These are phyloP conservation scores for Clarias gariepinus DNA, from an alignment of 2,113 vertebrate species.

Conservation along the genomic window DNA sequence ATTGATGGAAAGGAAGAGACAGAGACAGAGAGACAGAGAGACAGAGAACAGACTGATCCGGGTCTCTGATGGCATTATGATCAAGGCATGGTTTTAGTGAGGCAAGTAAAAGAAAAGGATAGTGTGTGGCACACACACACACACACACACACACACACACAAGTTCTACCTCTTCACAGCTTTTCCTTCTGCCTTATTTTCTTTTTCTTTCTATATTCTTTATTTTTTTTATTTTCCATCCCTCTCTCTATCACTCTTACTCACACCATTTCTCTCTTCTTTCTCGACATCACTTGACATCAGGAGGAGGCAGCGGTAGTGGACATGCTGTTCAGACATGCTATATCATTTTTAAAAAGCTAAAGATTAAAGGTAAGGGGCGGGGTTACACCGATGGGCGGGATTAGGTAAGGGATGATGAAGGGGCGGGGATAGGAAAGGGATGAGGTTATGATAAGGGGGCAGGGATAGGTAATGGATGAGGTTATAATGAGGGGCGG, in stretches of 20 bases:
- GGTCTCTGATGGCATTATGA: constrained; percentile 42
- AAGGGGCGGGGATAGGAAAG: neutral
- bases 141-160: neutral
- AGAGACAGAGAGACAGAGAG: too few relatives aligned
- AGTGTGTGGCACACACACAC: neutral
- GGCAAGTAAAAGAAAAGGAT: neutral
- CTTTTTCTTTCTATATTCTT: neutral
- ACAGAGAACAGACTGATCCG: constrained; percentile 12
- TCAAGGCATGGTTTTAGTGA: constrained; percentile 19
- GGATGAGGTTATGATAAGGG: neutral
- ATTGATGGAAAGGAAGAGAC: neutral
- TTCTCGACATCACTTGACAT: neutral
- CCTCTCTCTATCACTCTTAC: neutral
- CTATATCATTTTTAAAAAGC: too few relatives aligned
- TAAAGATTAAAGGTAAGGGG: neutral
- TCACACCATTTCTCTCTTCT: neutral
- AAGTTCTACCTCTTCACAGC: neutral
- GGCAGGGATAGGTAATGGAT: neutral
- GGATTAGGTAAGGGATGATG: neutral
- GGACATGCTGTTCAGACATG: too few relatives aligned
- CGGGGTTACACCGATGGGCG: too few relatives aligned
- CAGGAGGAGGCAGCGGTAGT: too few relatives aligned
- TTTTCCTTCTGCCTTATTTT: neutral
- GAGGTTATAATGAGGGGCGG: neutral
- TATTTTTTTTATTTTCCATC: neutral